Conservation (phyloP, 2,113 vertebrate species). For the Poecilia latipinna region DNA sequence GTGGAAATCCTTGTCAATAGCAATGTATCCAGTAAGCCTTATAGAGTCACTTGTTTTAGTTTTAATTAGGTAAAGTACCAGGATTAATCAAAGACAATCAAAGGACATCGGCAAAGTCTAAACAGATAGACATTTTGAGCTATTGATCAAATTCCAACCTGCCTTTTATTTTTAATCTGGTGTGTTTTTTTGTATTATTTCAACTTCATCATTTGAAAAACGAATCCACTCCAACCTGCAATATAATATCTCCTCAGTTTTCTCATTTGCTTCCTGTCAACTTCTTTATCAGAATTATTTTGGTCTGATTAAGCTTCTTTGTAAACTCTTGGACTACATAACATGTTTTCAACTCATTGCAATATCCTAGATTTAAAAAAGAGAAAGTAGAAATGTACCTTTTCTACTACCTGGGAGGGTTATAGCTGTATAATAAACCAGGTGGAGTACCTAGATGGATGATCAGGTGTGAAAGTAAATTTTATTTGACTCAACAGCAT, state of each 20-base stretch:
- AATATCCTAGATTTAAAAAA: not conserved
- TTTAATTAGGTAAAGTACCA: conserved; percentile 5
- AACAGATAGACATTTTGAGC: no score
- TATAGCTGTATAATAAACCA: no score
- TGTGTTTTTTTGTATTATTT: not conserved
- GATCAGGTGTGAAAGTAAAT: no score
- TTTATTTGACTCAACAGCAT: not conserved
- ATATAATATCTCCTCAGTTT: not conserved
- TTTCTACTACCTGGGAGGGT: not conserved
- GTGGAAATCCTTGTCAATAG: conserved; percentile 38
- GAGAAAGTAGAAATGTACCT: not conserved
- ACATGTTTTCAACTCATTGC: not conserved
- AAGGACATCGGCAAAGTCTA: no score
- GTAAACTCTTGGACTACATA: not conserved
- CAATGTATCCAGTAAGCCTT: conserved; percentile 29
- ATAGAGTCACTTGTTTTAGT: conserved; percentile 1
- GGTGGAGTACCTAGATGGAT: no score
- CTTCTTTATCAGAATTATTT: not conserved
- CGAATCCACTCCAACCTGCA: not conserved
- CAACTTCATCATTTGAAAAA: not conserved
- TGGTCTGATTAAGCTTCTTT: not conserved
- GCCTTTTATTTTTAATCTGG: not conserved
- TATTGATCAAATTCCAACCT: not conserved
- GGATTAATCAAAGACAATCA: not conserved
- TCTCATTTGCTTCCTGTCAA: not conserved